Evolutionary conservation across 2,113 vertebrate species (phyloP), one percentile per base, ranked within the genome.

Genomic region (Mugil cephalus): DNA sequence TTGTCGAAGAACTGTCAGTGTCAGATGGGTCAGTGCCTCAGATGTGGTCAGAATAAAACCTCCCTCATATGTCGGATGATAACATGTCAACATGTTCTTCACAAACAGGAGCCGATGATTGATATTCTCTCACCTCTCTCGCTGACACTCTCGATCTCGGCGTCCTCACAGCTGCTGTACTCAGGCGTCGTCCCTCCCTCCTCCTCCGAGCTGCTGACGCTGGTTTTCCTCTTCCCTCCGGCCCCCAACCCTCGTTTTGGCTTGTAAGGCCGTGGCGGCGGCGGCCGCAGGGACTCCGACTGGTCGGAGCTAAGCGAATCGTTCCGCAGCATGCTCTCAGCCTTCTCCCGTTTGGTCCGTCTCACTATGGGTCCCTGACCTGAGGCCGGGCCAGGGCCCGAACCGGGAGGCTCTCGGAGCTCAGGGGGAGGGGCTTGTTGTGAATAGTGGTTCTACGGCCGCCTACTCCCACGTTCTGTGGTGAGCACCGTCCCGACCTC

Each of bases 271-370:
- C 98, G 96, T 63, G 97, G 97, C 35, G 97, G 96, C 10, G 98
- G 96, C 2, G 96, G 97, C 52, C 98, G 94, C 83, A 99, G 92
- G 12, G 97, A 98, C 92, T 99, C 98, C 1, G 97, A 98, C 87
- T 99, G 97, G 90, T 98, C 97, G 5, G 96, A 98, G 89, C 97
- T 99, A 68, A 98, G 94, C n/a, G 97, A 99, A 92, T 99, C 98
- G 71, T 98, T 99, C 65, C 98, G 96, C 89, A 98, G 94, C 96
- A 99, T 98, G 85, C 95, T 97, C 90, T 98, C 97, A 69, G 93
- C 95, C 92, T 98, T 99, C 80, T 98, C 96, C 73, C 96, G 95
- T 93, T 98, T 99, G 90, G 94, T 94, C 93, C 97, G 96, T 83
- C 95, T 95, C 55, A 93, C 86, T 10, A 69, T 78, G 88, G 93